phyloP scores from a whole-genome alignment of 2,797 vertebrate genomes.

The Gadopsis bispinosus region DNA sequence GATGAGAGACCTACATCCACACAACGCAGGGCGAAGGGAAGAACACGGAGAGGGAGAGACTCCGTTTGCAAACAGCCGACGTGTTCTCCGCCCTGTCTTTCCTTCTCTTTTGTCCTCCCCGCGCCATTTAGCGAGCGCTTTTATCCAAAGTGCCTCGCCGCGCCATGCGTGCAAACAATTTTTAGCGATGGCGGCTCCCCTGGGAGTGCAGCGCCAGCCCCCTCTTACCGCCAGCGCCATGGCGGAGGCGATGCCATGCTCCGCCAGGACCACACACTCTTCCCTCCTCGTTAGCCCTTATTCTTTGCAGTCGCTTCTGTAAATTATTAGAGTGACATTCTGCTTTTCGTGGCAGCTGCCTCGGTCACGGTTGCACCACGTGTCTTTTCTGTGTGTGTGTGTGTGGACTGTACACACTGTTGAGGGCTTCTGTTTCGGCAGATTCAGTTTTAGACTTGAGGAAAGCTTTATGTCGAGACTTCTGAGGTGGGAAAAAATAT shows the following conservation, averaged over 20 bases:
- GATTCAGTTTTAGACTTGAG: neutral
- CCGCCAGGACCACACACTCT: slow-evolving; percentile 68
- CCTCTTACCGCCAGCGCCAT: slow-evolving; percentile 8
- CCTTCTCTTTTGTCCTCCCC: slow-evolving; percentile 56
- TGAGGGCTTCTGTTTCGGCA: neutral
- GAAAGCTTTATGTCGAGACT: neutral
- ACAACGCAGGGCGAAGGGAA: slow-evolving; percentile 67
- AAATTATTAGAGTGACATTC: slow-evolving; percentile 41
- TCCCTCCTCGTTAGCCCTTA: slow-evolving; percentile 48
- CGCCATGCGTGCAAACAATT: slow-evolving; percentile 41
- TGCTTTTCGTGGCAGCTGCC: slow-evolving; percentile 45
- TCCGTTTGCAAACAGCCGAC: slow-evolving; percentile 57
- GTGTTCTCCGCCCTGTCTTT: slow-evolving; percentile 52
- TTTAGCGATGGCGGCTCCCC: slow-evolving; percentile 34
- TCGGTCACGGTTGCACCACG: slow-evolving; percentile 19
- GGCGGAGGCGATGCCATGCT: slow-evolving; percentile 44
- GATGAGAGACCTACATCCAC: slow-evolving; percentile 73
- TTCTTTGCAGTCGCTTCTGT: slow-evolving; percentile 35
- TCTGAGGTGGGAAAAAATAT: neutral
- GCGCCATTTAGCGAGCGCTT: slow-evolving; percentile 42
- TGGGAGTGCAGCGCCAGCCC: slow-evolving; percentile 25
- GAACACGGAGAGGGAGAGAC: slow-evolving; percentile 56
- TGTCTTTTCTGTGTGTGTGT: slow-evolving; percentile 13
- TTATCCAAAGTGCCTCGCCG: slow-evolving; percentile 48
- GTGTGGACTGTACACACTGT: neutral